Evolutionary conservation across 1,140 invertebrate species (phyloP), one percentile per base, ranked within the genome.

Genomic region (Ooceraea biroi): DNA sequence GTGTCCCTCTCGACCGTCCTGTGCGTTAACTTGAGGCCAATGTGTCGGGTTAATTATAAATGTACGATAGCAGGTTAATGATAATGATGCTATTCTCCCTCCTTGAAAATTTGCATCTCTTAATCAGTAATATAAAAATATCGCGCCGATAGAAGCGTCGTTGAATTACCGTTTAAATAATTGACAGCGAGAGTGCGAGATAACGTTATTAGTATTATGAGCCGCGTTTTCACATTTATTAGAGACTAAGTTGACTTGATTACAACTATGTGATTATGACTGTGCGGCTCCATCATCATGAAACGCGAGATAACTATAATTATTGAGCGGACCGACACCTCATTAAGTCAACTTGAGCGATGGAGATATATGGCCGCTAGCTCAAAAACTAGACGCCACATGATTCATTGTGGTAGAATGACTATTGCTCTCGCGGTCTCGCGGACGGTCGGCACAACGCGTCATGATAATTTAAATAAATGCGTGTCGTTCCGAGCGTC

Each of bases 401-500:
- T 73, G 36, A 74, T 74, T 74, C 22, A 60, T 74, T n/a, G 22
- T 25, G 0, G 22, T 44, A 27, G 17, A 41, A 36, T 36, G 69
- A 22, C 36, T 74, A 25, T 74, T 19, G 22, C 14, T 22, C 55
- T 44, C 25, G 22, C 19, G 22, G 14, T 22, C 55, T 44, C 25
- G 22, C 71, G 17, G 19, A 73, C 60, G 27, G 17, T 22, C 58
- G 58, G 41, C 65, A 48, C 14, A 17, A 30, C n/a, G n/a, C 36
- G 68, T 71, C 71, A n/a, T 0, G 22, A 60, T 74, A 60, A 74
- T 74, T 74, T 60, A 74, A 74, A 60, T 60, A 74, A 74, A 60
- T 74, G 55, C 22, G 10, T 55, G 27, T 52, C 25, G 25, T 36
- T 55, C 36, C 11, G n/a, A 22, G n/a, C 27, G 7, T 74, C 71